phyloP scores from a whole-genome alignment of 2,888 invertebrate species.

The Parapristionchus giblindavisi region DNA sequence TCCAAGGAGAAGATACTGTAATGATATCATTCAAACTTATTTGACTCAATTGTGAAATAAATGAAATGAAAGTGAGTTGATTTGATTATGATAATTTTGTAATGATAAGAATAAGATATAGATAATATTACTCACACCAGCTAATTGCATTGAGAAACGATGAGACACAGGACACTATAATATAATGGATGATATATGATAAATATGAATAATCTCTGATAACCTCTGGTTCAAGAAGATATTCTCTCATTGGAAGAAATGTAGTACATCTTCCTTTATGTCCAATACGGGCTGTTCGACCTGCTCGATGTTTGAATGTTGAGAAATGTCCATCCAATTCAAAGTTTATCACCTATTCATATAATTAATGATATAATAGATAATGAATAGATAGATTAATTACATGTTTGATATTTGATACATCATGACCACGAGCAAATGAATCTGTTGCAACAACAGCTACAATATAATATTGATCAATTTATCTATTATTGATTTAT shows the following conservation, averaged over 20 bases:
- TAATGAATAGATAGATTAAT: background rate
- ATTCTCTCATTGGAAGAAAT: background rate
- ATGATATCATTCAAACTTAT: too few species aligned
- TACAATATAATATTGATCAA: background rate
- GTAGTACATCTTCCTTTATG: slow-evolving; percentile 21
- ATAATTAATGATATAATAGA: background rate
- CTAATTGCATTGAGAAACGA: too few species aligned
- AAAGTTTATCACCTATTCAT: slow-evolving; percentile 30
- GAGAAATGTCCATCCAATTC: slow-evolving; percentile 1
- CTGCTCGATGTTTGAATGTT: slow-evolving; percentile 35
- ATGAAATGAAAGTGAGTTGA: too few species aligned
- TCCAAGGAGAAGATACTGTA: too few species aligned
- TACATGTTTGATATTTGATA: slow-evolving; percentile 32
- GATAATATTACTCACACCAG: too few species aligned
- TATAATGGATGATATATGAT: too few species aligned
- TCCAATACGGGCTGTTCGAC: slow-evolving; percentile 32
- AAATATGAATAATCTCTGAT: too few species aligned
- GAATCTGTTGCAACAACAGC: slow-evolving; percentile 36
- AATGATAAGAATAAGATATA: too few species aligned
- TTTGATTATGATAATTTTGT: too few species aligned
- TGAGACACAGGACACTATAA: too few species aligned
- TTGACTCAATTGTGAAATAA: too few species aligned
- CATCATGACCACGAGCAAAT: slow-evolving; percentile 36
- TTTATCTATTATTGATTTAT: background rate
- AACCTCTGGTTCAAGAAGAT: too few species aligned